Evolutionary conservation across 2,888 invertebrate species (phyloP), one percentile per base, ranked within the genome.

Genomic region (Oligia strigilis): DNA sequence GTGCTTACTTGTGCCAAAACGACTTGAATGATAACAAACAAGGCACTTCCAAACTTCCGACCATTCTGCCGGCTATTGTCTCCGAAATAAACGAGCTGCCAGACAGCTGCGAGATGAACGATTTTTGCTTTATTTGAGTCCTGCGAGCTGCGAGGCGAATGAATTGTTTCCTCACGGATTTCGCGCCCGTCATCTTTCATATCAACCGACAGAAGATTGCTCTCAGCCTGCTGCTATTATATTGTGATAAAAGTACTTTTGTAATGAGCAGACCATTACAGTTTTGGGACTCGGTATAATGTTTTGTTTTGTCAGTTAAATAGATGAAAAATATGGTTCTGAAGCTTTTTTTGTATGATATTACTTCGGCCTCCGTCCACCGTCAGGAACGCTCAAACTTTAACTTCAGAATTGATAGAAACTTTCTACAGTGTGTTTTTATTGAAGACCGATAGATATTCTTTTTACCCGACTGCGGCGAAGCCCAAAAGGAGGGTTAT

Each of bases 21-120:
- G 40, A 75, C 67, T 72, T 75, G 36, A 69, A 58, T n/a, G 17
- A 43, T 40, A 40, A 70, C 79, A 72, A 77, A 72, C 75, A 69
- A 79, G 70, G 29, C 72, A 55, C 65, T 60, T 65, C 69, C 60
- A 72, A 69, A 58, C 75, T 52, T 65, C 71, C 29, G 49, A 0
- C 49, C 71, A 64, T 71, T 55, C 66, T 60, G 76, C 19, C 77
- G 40, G 60, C 64, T 71, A 82, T 88, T 87, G 88, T 86, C 78
- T 83, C 58, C 17, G 43, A 76, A 83, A 87, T 85, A 87, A 89
- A 89, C 83, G 83, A 85, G 65, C 77, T 81, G 84, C 86, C 85
- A 72, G 81, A 85, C 83, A 79, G 80, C 66, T 52, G 40, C 40
- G 75, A 81, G 72, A 85, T 81, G 79, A 70, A 84, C 69, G 80